These are phyloP conservation scores for Thomomys bottae DNA, from an alignment of 2,113 vertebrate genomes.

Conservation along the genomic window DNA sequence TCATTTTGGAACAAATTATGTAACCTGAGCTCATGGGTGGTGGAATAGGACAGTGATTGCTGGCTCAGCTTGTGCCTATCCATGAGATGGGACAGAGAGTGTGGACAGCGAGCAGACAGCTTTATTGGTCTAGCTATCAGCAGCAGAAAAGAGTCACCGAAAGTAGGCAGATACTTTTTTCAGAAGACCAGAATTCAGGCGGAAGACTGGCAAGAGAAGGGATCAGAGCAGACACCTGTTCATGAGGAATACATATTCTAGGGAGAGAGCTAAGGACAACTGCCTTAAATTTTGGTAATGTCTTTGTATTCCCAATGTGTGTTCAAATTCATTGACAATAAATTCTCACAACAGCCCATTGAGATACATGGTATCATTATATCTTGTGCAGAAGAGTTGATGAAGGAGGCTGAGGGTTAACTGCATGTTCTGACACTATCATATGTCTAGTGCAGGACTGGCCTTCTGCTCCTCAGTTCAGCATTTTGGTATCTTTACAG, in stretches of 20 bases:
- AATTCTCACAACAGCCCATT: background rate
- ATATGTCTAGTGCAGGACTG: slow-evolving; percentile 1
- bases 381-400: background rate
- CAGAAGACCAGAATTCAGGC: background rate
- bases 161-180: background rate
- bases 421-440: background rate
- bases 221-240: background rate
- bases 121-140: background rate
- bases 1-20: background rate
- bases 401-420: background rate
- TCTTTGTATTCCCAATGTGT: background rate
- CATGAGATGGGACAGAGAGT: background rate
- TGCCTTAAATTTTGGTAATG: background rate
- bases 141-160: background rate
- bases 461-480: background rate
- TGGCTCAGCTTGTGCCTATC: background rate
- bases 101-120: background rate
- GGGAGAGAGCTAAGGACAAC: background rate
- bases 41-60: background rate
- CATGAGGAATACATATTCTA: background rate
- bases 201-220: background rate
- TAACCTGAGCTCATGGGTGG: background rate
- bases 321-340: background rate
- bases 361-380: background rate
- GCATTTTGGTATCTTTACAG: background rate